phyloP scores from a whole-genome alignment of 2,113 vertebrate genomes.

The Rynchops niger region DNA sequence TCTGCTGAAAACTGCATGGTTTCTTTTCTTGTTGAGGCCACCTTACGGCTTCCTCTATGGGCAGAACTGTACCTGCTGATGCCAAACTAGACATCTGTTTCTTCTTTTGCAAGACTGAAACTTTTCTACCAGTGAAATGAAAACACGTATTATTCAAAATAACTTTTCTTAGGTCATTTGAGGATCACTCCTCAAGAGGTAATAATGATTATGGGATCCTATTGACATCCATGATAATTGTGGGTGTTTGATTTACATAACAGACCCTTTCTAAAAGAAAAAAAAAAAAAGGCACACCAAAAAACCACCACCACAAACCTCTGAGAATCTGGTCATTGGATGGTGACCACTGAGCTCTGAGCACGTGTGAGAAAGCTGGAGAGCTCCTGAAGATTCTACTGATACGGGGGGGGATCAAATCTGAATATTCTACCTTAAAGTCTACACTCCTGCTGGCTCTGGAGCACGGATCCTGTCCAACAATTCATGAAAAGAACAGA shows the following conservation, averaged over 20 bases:
- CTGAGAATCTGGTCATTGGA: neutral
- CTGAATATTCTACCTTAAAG: neutral
- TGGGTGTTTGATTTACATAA: neutral
- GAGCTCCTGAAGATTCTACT: neutral
- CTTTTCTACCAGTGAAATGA: neutral
- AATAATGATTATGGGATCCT: neutral
- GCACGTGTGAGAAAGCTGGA: neutral
- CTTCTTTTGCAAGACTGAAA: neutral
- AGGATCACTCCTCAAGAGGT: neutral
- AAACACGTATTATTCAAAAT: neutral
- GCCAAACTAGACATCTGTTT: slow-evolving; percentile 20
- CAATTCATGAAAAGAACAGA: neutral
- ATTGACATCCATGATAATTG: neutral
- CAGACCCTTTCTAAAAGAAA: neutral
- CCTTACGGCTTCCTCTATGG: slow-evolving; percentile 21
- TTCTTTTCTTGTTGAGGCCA: slow-evolving; percentile 63
- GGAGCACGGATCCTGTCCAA: neutral
- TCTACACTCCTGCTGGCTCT: neutral
- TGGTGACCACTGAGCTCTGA: neutral
- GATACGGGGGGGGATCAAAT: neutral
- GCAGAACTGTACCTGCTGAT: neutral
- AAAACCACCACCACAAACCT: neutral
- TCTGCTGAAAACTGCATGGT: slow-evolving; percentile 65
- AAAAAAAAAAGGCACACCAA: neutral
- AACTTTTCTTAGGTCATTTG: neutral